Base-by-base conservation (phyloP, 2,797 vertebrate genomes). In the Gymnopithys bicolor region DNA sequence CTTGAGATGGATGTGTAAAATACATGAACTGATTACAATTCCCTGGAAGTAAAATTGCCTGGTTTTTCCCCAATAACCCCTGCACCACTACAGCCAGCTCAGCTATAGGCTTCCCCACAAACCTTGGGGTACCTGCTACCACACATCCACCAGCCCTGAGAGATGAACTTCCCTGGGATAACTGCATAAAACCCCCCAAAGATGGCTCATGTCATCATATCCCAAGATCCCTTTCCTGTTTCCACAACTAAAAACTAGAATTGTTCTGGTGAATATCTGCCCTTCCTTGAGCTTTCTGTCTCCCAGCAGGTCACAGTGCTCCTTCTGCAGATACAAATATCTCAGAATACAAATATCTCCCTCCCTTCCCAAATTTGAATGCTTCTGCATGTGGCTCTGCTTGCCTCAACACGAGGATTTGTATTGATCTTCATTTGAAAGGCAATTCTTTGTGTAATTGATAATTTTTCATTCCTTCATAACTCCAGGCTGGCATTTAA, bases 401-500 rank as follows among this genome's bases (percentile, higher is more conserved):
- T 74, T 83, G 80, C 33, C 46, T 91, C 55, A 37, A n/a, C 11
- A 66, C 32, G 8, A 56, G 59, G 19, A 66, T 59, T 48, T 66
- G 35, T 78, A 97, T 76, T 67, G 92, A 91, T 94, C 79, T 78
- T 84, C 73, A 69, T 87, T 69, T 84, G 69, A 94, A 92, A 91
- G 43, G 76, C 53, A 85, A 55, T 69, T 87, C 46, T 69, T 89
- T 84, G 68, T 55, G 28, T 73, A 87, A 92, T 2, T 89, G 76
- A 68, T 93, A 51, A 85, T 86, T 78, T 87, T 85, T 87, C 52
- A 49, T 68, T 39, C 49, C 33, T 87, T 62, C 21, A 0, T 23
- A 63, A 52, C 25, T 74, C 68, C 71, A 89, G 89, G 66, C 46
- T 96, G 79, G 82, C 89, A 92, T 95, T 97, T 95, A 68, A 71